Evolutionary conservation across 2,113 vertebrate species (phyloP), one percentile per base, ranked within the genome.

Genomic region (Rana temporaria): DNA sequence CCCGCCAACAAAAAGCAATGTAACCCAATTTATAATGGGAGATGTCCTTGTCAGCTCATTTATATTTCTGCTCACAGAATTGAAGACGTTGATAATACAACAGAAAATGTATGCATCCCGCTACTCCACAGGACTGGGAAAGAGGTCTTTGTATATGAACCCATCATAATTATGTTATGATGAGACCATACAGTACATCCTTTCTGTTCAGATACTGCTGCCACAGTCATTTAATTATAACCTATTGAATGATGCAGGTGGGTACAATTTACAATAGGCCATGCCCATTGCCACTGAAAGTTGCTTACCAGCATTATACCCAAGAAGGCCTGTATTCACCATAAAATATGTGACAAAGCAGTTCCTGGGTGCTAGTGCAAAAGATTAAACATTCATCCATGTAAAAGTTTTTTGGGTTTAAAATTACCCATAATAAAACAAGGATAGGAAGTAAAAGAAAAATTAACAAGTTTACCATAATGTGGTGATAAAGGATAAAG

Each of bases 11-110:
- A 24, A 71, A 81, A 72, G 79, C 56, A 64, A 81, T 81, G 68
- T 55, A 70, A 48, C 59, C 59, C 48, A 65, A 55, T 81, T 63
- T 73, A 64, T 53, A 81, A 81, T 64, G n/a, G 24, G 64, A 16
- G 60, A 65, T 55, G 59, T 72, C 18, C 55, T 65, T 65, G 68
- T 65, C 69, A 73, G 79, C 69, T 81, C 69, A 73, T 65, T 81
- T 73, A 56, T 53, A 81, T 64, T 53, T 9, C 56, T 71, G 22
- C 69, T 66, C 26, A 67, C 48, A 78, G 30, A 66, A 26, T 34
- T 56, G 76, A 24, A 78, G 32, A 30, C 72, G 60, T 42, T 60
- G 72, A 75, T 75, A 75, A 75, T 75, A 56, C 32, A 75, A 74
- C 56, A n/a, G 30, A 74, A 74, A 60, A 60, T 38, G 72, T 57